A percentile compares a stretch with the other conserved stretches of the same genome.
Evolutionary conservation across 2,888 invertebrate species (phyloP).

Genomic region (Dyspetes luteomarginatus): DNA sequence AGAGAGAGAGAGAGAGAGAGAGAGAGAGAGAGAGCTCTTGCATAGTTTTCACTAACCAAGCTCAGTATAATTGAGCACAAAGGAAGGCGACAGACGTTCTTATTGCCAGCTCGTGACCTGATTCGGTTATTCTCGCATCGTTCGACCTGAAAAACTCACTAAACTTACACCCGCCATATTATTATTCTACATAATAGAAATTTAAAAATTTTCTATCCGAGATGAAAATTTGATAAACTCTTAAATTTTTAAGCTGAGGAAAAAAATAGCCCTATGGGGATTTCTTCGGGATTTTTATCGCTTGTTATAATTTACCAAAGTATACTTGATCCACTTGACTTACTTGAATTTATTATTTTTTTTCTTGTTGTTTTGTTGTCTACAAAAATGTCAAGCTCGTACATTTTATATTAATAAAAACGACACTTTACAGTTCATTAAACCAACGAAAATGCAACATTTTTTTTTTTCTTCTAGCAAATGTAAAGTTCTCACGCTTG

Average conservation of each 20-base stretch:
- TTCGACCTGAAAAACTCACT: slow-evolving; percentile 51
- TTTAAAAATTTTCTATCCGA: too few species aligned
- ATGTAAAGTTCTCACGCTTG: background rate
- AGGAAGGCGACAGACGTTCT: slow-evolving; percentile 54
- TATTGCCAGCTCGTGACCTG: slow-evolving; percentile 56
- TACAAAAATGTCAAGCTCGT: too few species aligned
- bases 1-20: too few species aligned
- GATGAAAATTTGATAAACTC: too few species aligned
- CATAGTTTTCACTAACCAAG: slow-evolving; percentile 40
- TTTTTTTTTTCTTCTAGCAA: background rate
- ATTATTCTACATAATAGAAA: background rate
- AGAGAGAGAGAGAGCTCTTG: background rate
- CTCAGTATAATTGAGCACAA: slow-evolving; percentile 34
- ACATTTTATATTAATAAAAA: background rate
- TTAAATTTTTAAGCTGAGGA: too few species aligned
- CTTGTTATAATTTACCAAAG: too few species aligned
- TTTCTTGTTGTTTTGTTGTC: too few species aligned
- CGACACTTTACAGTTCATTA: too few species aligned
- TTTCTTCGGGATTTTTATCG: too few species aligned
- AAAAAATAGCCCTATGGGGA: too few species aligned
- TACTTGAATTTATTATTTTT: too few species aligned
- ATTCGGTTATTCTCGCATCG: slow-evolving; percentile 55
- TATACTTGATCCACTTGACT: too few species aligned
- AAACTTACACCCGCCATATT: slow-evolving; percentile 20
- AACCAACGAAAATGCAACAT: background rate